Evolutionary conservation across 2,113 vertebrate genomes (phyloP).

Genomic region (Tetrao urogallus): DNA sequence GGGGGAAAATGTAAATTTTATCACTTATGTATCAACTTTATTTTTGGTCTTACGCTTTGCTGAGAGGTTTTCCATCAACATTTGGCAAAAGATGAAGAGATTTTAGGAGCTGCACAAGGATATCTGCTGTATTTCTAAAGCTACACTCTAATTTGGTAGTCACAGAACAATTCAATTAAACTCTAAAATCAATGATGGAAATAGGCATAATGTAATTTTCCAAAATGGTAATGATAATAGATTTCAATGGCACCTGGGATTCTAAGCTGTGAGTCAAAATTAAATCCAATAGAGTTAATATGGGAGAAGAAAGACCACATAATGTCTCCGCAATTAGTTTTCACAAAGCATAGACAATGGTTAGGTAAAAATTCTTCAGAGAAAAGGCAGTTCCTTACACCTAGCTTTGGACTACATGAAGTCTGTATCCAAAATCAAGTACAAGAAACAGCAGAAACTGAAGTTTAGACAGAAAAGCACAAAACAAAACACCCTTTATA

Average conservation of each 20-base stretch:
- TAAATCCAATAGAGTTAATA: not conserved
- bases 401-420: not conserved
- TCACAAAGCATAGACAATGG: not conserved
- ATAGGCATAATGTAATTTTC: slow-evolving; percentile 28
- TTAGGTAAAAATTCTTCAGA: not conserved
- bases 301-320: not conserved
- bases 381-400: not conserved
- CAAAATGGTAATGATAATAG: not conserved
- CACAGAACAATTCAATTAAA: slow-evolving; percentile 20
- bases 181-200: slow-evolving; percentile 9
- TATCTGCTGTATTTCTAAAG: slow-evolving; percentile 18
- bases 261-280: slow-evolving; percentile 7
- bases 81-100: not conserved
- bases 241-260: not conserved
- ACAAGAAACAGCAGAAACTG: not conserved
- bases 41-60: not conserved
- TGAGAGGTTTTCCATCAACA: slow-evolving; percentile 2
- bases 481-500: not conserved
- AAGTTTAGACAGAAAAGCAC: not conserved
- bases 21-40: not conserved
- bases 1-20: not conserved
- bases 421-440: not conserved
- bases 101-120: not conserved
- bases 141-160: not conserved
- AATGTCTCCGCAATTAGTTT: not conserved